Evolutionary conservation across 2,113 vertebrate genomes (phyloP).

Genomic region (Scophthalmus maximus): DNA sequence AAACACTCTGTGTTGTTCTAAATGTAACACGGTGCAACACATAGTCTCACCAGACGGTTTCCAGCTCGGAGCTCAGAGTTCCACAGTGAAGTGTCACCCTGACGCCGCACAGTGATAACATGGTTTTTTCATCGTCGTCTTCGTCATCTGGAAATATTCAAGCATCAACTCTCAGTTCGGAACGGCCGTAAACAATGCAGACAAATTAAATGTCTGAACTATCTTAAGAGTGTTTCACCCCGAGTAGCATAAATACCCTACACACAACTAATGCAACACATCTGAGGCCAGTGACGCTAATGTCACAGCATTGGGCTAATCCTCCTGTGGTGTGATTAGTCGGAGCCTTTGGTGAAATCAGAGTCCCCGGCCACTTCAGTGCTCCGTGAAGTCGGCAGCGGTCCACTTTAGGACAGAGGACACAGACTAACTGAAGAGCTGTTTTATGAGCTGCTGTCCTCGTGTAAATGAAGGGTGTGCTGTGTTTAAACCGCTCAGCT

Average conservation of each 20-base stretch:
- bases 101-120: background rate
- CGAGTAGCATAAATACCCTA: constrained; percentile 2
- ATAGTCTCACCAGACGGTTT: background rate
- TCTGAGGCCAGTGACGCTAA: constrained; percentile 4
- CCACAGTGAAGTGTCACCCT: background rate
- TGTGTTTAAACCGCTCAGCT: background rate
- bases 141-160: constrained; percentile 26
- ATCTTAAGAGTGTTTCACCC: background rate
- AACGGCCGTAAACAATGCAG: constrained; percentile 2
- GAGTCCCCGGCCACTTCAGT: no score
- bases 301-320: no score
- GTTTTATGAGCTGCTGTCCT: background rate
- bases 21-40: background rate
- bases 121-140: background rate
- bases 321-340: no score
- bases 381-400: no score
- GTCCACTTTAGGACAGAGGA: no score
- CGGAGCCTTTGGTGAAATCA: background rate
- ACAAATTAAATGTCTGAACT: no score
- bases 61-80: no score
- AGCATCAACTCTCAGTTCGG: constrained; percentile 9
- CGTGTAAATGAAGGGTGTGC: background rate
- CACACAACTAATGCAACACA: background rate
- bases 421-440: background rate
- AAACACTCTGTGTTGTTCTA: background rate